phyloP scores from a whole-genome alignment of 92 coral and sea anemone genomes.

The Isaurus tuberculatus region DNA sequence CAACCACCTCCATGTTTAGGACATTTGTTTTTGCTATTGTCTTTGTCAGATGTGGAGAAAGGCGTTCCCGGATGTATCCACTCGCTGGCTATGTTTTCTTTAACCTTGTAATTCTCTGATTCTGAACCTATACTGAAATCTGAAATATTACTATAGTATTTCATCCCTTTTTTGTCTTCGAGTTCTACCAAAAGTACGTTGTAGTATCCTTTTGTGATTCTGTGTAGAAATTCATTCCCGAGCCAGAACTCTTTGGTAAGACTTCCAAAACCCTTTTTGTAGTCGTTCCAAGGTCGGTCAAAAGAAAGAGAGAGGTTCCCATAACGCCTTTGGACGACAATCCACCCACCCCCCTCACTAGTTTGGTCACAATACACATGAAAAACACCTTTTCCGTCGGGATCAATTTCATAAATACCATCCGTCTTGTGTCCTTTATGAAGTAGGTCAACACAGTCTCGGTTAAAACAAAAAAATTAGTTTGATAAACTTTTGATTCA shows the following conservation, averaged over 20 bases:
- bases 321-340: constrained; percentile 35
- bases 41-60: constrained; percentile 25
- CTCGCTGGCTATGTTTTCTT: not conserved
- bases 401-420: constrained; percentile 38
- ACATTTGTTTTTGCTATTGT: not conserved
- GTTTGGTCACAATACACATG: constrained; percentile 46
- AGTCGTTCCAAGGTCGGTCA: constrained; percentile 35
- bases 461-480: not conserved
- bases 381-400: constrained; percentile 23
- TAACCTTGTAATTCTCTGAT: not conserved
- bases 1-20: constrained; percentile 4
- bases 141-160: not conserved
- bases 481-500: no score
- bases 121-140: constrained; percentile 3
- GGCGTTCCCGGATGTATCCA: not conserved
- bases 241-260: constrained; percentile 46
- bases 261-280: constrained; percentile 41
- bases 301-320: constrained; percentile 21
- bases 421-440: constrained; percentile 26
- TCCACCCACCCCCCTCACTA: constrained; percentile 50
- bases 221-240: constrained; percentile 44
- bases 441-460: constrained; percentile 45
- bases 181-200: constrained; percentile 34
- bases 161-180: not conserved
- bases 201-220: constrained; percentile 15